Evolutionary conservation across 92 coral and sea anemone species (phyloP).

Genomic region (Epizoanthus rinbou): DNA sequence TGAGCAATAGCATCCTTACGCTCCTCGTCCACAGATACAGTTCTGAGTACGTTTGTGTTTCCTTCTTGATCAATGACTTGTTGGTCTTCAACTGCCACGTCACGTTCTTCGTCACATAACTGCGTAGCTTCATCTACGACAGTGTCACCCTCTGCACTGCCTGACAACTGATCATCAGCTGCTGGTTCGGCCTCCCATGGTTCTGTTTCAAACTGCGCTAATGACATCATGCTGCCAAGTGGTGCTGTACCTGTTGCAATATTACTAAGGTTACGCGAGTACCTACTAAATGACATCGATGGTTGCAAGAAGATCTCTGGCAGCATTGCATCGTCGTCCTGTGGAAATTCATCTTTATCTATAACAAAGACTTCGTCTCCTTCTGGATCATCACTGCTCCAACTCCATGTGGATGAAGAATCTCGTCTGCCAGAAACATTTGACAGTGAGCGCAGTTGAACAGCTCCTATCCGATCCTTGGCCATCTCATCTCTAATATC

Average conservation of each 20-base stretch:
- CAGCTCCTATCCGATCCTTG: slow-evolving; percentile 43
- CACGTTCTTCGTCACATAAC: not conserved
- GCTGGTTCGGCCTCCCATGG: slow-evolving; percentile 7
- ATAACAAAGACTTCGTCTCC: slow-evolving; percentile 41
- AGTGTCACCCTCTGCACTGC: not conserved
- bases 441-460: slow-evolving; percentile 9
- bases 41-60: not conserved
- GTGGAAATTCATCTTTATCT: slow-evolving; percentile 23
- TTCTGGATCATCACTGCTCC: slow-evolving; percentile 43
- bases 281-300: slow-evolving; percentile 37
- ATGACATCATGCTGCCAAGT: slow-evolving; percentile 41
- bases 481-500: slow-evolving; percentile 29
- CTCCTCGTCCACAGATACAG: slow-evolving; percentile 4
- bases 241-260: slow-evolving; percentile 17
- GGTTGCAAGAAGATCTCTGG: slow-evolving; percentile 36
- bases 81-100: not conserved
- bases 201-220: slow-evolving; percentile 35
- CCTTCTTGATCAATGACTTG: not conserved
- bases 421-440: slow-evolving; percentile 13
- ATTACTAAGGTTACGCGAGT: slow-evolving; percentile 34
- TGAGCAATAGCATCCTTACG: slow-evolving; percentile 17
- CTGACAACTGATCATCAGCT: not conserved
- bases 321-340: slow-evolving; percentile 14
- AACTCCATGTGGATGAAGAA: slow-evolving; percentile 34
- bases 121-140: not conserved